Base-by-base conservation (phyloP, 2,888 invertebrate genomes). In the Cancer borealis region DNA sequence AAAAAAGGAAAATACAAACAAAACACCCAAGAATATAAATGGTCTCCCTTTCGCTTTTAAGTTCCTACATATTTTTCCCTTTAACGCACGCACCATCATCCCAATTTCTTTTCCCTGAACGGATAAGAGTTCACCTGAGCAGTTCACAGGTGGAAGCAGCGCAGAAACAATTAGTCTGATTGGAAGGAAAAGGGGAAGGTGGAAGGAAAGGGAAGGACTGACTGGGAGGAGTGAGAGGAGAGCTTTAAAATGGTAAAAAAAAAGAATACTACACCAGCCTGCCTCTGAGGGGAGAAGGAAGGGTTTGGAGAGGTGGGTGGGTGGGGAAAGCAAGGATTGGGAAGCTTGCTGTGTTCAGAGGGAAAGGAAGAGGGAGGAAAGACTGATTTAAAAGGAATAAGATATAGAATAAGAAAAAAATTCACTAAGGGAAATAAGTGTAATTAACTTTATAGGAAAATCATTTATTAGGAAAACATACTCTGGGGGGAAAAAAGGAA, bases 81-180 rank as follows among this genome's bases (percentile, higher is more conserved):
- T 10, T 30, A 79, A 30, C 26, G 30, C 6, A 30, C n/a, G n/a
- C 66, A 66, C 4, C 66, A 30, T 30, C 79, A 79, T 79, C 79
- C 30, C 79, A 79, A 79, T 79, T 30, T 79, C 79, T 79, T 79
- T 79, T 79, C 10, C 66, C 79, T 30, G 79, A 79, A 30, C 30
- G 79, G 79, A 79, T 79, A 79, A 79, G 30, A 0, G 30, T 14
- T 8, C 79, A 79, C 79, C 79, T 79, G 79, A 30, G 79, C 26
- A 30, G 30, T 30, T 26, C 79, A 10, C 79, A 79, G 79, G 79
- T 79, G 30, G 79, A 79, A 10, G 79, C 30, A 10, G 30, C 79
- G 30, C 79, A 21, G 30, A 79, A 79, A 79, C 79, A 79, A 79
- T 90, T 30, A 54, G 30, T 26, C 30, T 90, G 90, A 90, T 90